Base-by-base conservation (phyloP, 1,140 invertebrate genomes). In the Scaptomyza hsui region DNA sequence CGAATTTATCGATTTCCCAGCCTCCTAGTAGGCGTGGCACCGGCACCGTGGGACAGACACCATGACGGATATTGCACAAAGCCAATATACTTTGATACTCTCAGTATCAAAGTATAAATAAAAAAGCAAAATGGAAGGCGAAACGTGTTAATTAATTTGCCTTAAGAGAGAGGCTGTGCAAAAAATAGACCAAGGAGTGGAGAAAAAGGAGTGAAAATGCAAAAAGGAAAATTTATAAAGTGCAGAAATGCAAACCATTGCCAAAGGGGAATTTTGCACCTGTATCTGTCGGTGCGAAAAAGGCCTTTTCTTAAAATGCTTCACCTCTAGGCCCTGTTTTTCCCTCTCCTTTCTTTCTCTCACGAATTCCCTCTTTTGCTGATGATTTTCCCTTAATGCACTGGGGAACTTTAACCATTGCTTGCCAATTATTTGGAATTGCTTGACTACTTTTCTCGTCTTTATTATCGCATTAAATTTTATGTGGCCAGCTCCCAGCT, bases 71-170 rank as follows among this genome's bases (percentile, higher is more conserved):
- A n/a, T n/a, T n/a, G n/a, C n/a, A n/a, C n/a, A n/a, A n/a, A n/a
- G n/a, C n/a, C n/a, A n/a, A n/a, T n/a, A n/a, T n/a, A n/a, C n/a
- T n/a, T n/a, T n/a, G n/a, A n/a, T n/a, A n/a, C n/a, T n/a, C n/a
- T n/a, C n/a, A n/a, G n/a, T n/a, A n/a, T n/a, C n/a, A n/a, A n/a
- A n/a, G n/a, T n/a, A n/a, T n/a, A n/a, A n/a, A n/a, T n/a, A 5
- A 29, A 29, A 29, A 29, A 9, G 26, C 24, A 24, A 29, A 29
- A 9, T 29, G 6, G 9, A 29, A 4, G 16, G 24, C 13, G 77
- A 82, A 76, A 71, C 57, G 70, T 85, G 72, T 82, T 82, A 82
- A 82, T 82, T 82, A 82, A 82, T 78, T 82, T 83, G 61, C 67
- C 55, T 32, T 24, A 18, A 41, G 37, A 48, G 26, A 13, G 19